phyloP scores from a whole-genome alignment of 1,140 invertebrate genomes.

The Matsumurasca onukii region DNA sequence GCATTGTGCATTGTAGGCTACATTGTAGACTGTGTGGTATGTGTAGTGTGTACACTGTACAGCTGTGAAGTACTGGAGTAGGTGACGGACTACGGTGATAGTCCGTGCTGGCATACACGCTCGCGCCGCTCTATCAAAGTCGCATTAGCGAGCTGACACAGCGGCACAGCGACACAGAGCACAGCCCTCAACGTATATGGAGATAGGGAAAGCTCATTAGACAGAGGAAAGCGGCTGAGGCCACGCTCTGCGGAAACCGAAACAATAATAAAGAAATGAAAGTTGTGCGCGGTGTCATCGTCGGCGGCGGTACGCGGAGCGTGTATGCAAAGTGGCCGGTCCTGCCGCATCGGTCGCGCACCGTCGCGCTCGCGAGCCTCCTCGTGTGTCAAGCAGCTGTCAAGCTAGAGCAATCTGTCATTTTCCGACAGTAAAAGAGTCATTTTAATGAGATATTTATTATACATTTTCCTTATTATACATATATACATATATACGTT shows the following conservation, averaged over 20 bases:
- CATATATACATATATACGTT: no score
- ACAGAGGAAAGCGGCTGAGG: background rate
- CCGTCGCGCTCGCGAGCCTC: no score
- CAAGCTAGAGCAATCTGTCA: no score
- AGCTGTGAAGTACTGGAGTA: background rate
- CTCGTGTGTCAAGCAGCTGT: no score
- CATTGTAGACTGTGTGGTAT: background rate
- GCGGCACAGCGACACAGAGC: background rate
- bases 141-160: background rate
- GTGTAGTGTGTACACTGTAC: background rate
- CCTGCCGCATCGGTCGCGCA: no score
- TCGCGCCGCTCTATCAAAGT: background rate
- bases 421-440: no score
- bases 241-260: background rate
- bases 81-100: background rate
- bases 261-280: constrained; percentile 12
- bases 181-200: background rate
- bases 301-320: no score
- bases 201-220: constrained; percentile 14
- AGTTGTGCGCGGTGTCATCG: background rate
- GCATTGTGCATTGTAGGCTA: no score
- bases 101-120: background rate
- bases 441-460: no score
- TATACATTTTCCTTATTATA: no score
- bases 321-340: no score